phyloP scores from a whole-genome alignment of 2,888 invertebrate genomes.

The Nymphalis urticae region DNA sequence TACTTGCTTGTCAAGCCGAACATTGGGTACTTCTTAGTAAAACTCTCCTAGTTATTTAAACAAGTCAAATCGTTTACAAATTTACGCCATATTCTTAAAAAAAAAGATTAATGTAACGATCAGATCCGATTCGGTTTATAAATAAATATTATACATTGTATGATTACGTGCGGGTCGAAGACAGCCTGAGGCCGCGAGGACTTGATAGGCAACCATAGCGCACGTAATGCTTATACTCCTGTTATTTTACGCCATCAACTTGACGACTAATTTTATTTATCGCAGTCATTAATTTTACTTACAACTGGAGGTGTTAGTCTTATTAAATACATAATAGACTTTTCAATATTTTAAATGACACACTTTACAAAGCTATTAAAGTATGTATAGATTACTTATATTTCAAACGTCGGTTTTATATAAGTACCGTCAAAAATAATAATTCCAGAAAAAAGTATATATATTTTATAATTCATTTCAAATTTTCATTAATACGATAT shows the following conservation, averaged over 20 bases:
- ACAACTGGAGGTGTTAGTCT: no score
- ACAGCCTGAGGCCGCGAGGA: slow-evolving; percentile 43
- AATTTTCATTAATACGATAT: slow-evolving; percentile 18
- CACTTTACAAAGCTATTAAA: no score
- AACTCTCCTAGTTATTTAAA: no score
- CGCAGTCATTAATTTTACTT: not conserved
- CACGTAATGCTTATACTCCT: slow-evolving; percentile 53
- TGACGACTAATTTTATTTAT: slow-evolving; percentile 43
- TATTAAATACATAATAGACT: no score
- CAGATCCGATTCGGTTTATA: not conserved
- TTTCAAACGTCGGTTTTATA: no score
- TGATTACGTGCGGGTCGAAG: slow-evolving; percentile 44
- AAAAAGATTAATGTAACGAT: not conserved
- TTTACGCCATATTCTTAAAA: not conserved
- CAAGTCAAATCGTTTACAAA: not conserved
- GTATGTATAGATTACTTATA: no score
- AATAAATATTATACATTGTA: slow-evolving; percentile 1
- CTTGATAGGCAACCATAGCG: slow-evolving; percentile 44
- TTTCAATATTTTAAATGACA: no score
- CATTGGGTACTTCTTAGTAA: no score
- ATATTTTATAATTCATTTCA: slow-evolving; percentile 3
- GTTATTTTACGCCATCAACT: slow-evolving; percentile 63
- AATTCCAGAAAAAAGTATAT: not conserved
- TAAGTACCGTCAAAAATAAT: no score
- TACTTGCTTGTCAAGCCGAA: no score